phyloP scores from a whole-genome alignment of 2,888 invertebrate species.

The Stictocephala bisonia region DNA sequence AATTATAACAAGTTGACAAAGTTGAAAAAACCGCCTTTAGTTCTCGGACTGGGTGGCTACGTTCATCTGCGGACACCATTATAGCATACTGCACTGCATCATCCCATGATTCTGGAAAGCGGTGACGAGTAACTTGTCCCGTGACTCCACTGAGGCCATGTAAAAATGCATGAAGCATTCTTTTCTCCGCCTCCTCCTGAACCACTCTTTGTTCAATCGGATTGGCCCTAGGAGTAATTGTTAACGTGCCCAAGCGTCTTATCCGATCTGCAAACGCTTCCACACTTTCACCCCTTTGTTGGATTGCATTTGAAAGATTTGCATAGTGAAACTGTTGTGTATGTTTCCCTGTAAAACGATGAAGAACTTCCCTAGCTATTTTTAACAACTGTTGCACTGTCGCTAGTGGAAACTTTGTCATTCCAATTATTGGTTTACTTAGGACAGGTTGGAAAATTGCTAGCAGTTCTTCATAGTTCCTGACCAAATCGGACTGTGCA shows the following conservation, averaged over 20 bases:
- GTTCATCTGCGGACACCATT: constrained; percentile 1
- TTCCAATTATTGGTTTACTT: no score
- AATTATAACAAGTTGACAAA: constrained; percentile 6
- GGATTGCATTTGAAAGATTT: not conserved
- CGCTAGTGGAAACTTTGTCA: no score
- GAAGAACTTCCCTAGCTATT: not conserved
- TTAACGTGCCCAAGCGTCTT: not conserved
- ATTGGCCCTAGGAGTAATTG: constrained; percentile 1
- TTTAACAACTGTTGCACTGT: no score
- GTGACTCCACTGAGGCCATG: not conserved
- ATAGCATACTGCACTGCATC: constrained; percentile 15
- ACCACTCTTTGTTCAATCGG: no score
- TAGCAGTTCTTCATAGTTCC: no score
- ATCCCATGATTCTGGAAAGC: constrained; percentile 9
- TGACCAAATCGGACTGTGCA: no score
- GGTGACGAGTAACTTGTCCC: constrained; percentile 5
- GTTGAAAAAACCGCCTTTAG: not conserved
- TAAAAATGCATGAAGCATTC: not conserved
- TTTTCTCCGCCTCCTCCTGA: not conserved
- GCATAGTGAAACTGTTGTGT: constrained; percentile 8
- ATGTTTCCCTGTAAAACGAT: constrained; percentile 16
- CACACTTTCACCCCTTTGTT: not conserved
- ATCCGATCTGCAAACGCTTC: not conserved
- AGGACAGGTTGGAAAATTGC: no score
- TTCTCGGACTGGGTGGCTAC: not conserved